A percentile compares a stretch with the other conserved stretches of the same genome.
Conservation (phyloP, 2,888 invertebrate species). For the Eupithecia subfuscata region DNA sequence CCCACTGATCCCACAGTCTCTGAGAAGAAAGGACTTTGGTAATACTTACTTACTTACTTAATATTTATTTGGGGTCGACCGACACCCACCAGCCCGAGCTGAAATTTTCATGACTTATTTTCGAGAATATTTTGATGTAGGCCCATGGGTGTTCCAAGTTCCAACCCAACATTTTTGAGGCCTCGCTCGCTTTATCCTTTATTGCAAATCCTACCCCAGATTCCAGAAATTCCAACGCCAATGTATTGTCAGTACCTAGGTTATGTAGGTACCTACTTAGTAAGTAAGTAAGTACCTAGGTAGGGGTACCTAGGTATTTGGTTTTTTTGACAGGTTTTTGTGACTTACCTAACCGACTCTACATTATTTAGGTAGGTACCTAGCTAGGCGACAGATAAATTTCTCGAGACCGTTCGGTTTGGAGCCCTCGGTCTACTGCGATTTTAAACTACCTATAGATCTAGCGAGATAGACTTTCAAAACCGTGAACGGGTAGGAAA, state of each 20-base stretch:
- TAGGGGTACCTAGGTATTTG: background rate
- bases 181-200: constrained; percentile 12
- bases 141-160: background rate
- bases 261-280: background rate
- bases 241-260: background rate
- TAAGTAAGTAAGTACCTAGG: background rate
- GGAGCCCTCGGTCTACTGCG: background rate
- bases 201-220: constrained; percentile 11
- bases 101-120: background rate
- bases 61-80: too few relatives aligned
- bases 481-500: too few relatives aligned
- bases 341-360: background rate
- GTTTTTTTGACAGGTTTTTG: background rate
- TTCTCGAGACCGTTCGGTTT: background rate
- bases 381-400: background rate
- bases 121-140: background rate
- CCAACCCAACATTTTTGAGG: constrained; percentile 15
- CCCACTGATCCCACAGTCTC: too few relatives aligned
- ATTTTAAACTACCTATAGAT: too few relatives aligned
- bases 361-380: too few relatives aligned
- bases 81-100: background rate
- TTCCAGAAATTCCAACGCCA: constrained; percentile 5
- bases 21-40: too few relatives aligned
- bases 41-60: too few relatives aligned
- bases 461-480: too few relatives aligned